Evolutionary conservation across 2,797 vertebrate species (phyloP).

Genomic region (Florisuga fusca): DNA sequence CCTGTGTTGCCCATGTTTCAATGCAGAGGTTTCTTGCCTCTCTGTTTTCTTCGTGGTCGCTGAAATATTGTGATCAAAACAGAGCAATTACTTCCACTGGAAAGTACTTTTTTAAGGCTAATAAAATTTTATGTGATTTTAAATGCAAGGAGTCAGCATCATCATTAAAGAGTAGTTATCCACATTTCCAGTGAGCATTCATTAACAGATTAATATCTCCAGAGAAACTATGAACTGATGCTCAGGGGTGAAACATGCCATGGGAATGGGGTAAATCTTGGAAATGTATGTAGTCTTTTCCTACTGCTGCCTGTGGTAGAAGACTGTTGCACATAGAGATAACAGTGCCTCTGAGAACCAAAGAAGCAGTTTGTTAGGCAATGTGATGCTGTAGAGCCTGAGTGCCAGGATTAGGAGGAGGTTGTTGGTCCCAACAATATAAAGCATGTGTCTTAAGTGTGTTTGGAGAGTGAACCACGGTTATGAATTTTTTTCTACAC

Average conservation of each 20-base stretch:
- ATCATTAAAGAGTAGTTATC: conserved; percentile 19
- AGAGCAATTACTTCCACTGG: background rate
- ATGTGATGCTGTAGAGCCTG: background rate
- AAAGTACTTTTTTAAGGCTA: background rate
- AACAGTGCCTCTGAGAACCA: background rate
- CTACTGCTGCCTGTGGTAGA: background rate
- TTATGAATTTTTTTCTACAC: background rate
- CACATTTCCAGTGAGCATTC: background rate
- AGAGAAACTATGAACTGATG: conserved; percentile 9
- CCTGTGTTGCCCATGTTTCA: background rate
- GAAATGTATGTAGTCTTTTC: background rate
- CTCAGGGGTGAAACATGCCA: background rate
- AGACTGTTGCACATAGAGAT: background rate
- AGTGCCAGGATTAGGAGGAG: background rate
- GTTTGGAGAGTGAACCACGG: background rate
- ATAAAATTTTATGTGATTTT: background rate
- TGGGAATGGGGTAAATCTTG: background rate
- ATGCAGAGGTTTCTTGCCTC: background rate
- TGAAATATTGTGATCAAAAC: background rate
- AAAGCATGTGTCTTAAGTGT: background rate
- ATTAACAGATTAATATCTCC: background rate
- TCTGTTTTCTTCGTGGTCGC: background rate
- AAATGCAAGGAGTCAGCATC: background rate
- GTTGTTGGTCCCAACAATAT: background rate
- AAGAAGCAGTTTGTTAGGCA: background rate